Conservation (phyloP, 2,113 vertebrate species). For the Barnardius zonarius region DNA sequence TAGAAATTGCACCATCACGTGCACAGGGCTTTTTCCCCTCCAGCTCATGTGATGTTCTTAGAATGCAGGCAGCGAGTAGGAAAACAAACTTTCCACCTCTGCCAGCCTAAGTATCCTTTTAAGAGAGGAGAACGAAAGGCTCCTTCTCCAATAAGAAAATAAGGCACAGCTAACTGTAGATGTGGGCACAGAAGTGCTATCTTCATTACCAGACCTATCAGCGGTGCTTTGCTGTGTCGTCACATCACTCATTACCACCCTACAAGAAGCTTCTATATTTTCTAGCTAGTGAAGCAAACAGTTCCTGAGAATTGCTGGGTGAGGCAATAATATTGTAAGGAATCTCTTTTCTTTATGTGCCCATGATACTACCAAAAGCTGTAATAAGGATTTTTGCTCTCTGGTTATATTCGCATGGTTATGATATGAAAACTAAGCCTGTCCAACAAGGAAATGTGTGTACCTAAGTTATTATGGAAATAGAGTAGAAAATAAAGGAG, state of each 20-base stretch:
- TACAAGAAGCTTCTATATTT: neutral
- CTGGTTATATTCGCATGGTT: neutral
- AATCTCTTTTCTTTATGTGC: neutral
- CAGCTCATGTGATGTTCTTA: neutral
- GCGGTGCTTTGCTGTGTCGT: neutral
- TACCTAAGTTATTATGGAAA: neutral
- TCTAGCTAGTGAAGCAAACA: neutral
- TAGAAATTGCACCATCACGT: neutral
- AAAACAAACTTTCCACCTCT: neutral
- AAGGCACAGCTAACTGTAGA: neutral
- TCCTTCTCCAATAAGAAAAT: neutral
- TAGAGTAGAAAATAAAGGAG: neutral
- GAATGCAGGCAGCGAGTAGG: neutral
- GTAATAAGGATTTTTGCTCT: neutral
- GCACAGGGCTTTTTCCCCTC: rapidly evolving
- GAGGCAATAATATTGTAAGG: neutral
- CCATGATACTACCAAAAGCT: neutral
- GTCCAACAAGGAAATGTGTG: neutral
- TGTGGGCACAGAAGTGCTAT: neutral
- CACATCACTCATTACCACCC: neutral
- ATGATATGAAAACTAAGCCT: neutral
- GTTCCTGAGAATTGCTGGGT: neutral
- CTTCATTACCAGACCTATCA: neutral
- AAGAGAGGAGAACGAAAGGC: neutral
- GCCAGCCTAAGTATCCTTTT: neutral